These are phyloP conservation scores for Ibidorhyncha struthersii DNA, from an alignment of 2,113 vertebrate genomes.

Conservation along the genomic window DNA sequence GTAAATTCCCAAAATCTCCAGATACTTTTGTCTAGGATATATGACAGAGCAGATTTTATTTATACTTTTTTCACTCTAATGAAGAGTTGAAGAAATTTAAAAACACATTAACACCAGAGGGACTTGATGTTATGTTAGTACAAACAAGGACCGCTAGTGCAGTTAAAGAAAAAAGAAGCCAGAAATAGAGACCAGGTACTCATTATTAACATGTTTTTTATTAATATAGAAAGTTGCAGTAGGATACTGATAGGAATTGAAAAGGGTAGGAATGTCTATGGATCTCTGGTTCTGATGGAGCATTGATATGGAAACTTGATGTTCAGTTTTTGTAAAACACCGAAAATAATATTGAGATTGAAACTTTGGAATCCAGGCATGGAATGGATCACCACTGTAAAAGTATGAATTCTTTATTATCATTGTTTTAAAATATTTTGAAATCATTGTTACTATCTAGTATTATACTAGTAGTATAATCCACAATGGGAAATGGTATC, in stretches of 20 bases:
- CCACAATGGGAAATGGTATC: not conserved
- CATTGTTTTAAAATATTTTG: not conserved
- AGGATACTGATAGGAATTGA: not conserved
- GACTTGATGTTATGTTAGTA: not conserved
- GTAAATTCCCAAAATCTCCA: not conserved
- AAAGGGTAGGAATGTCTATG: not conserved
- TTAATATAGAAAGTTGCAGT: not conserved
- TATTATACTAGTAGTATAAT: not conserved
- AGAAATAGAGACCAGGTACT: not conserved
- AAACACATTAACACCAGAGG: not conserved
- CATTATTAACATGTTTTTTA: not conserved
- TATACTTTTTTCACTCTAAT: not conserved
- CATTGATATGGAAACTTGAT: not conserved
- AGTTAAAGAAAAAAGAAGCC: not conserved
- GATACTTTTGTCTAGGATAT: not conserved
- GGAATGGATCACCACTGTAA: not conserved
- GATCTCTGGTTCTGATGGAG: not conserved
- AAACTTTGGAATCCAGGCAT: not conserved
- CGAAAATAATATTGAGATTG: not conserved
- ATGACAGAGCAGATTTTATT: not conserved
- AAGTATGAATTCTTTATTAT: not conserved
- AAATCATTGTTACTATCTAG: not conserved
- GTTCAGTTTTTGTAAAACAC: not conserved
- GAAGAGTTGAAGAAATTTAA: not conserved
- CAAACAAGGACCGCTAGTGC: not conserved